Conservation (phyloP, 92 coral and sea anemone genomes). For the Bergia sp. region DNA sequence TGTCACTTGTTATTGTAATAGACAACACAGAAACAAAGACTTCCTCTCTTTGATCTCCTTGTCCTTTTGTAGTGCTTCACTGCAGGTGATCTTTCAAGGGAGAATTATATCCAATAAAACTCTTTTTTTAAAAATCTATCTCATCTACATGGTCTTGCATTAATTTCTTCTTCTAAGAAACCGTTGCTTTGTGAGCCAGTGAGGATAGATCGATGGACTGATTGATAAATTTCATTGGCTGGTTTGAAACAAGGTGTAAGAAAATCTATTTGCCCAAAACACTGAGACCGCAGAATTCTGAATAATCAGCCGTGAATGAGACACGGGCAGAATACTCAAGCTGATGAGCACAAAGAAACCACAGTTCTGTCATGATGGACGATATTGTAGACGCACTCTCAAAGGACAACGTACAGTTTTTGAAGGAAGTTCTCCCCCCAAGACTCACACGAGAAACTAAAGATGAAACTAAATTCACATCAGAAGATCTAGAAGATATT, state of each 20-base stretch:
- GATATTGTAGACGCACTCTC: constrained; percentile 1
- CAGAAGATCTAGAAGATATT: constrained; percentile 36
- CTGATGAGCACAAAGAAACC: neutral
- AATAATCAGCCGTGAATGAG: constrained; percentile 9
- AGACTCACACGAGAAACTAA: neutral
- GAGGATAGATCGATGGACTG: neutral
- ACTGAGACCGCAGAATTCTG: neutral
- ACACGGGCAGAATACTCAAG: neutral
- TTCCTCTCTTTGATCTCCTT: neutral
- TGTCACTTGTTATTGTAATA: neutral
- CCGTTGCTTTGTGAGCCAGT: neutral
- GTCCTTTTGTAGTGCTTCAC: neutral
- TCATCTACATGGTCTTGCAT: neutral
- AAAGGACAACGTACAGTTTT: neutral
- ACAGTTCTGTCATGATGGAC: neutral
- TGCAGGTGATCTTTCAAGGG: constrained; percentile 6
- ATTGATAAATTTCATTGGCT: neutral
- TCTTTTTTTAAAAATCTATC: neutral
- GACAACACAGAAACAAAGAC: neutral
- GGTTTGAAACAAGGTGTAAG: neutral
- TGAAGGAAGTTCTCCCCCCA: constrained; percentile 15
- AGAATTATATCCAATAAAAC: neutral
- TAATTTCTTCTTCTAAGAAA: neutral
- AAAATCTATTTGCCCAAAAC: neutral
- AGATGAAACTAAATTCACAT: neutral